These are phyloP conservation scores for Doris montereyensis DNA, from an alignment of 2,888 invertebrate species.

Conservation along the genomic window DNA sequence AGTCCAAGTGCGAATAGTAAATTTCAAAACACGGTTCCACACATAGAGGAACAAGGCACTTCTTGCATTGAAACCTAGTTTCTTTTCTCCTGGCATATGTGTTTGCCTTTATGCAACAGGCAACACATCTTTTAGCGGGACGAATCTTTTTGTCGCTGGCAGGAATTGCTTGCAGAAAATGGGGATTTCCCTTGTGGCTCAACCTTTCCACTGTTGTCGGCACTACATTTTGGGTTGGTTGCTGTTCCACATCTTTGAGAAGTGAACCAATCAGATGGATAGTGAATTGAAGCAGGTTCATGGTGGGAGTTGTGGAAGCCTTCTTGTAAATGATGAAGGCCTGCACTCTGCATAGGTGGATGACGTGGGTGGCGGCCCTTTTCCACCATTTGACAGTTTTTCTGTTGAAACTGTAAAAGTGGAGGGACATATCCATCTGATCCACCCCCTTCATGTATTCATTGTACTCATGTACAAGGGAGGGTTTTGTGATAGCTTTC, in stretches of 20 bases:
- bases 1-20: no score
- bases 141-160: background rate
- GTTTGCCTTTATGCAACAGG: no score
- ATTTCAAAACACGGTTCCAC: no score
- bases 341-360: slow-evolving; percentile 1
- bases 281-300: no score
- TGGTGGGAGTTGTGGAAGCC: background rate
- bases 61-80: no score
- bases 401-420: background rate
- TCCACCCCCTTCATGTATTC: slow-evolving; percentile 5
- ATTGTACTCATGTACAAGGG: slow-evolving; percentile 6
- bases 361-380: background rate
- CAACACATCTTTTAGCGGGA: background rate
- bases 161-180: background rate
- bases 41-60: no score
- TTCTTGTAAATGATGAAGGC: background rate
- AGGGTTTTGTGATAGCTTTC: background rate
- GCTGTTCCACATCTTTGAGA: no score
- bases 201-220: background rate
- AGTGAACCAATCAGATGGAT: no score
- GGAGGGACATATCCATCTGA: background rate
- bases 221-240: no score
- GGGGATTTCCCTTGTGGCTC: background rate
- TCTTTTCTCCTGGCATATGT: no score
- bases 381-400: slow-evolving; percentile 28